Percentiles rank a stretch among this genome's conserved stretches.
phyloP scores from a whole-genome alignment of 2,113 vertebrate genomes.

The Spheniscus mendiculus region DNA sequence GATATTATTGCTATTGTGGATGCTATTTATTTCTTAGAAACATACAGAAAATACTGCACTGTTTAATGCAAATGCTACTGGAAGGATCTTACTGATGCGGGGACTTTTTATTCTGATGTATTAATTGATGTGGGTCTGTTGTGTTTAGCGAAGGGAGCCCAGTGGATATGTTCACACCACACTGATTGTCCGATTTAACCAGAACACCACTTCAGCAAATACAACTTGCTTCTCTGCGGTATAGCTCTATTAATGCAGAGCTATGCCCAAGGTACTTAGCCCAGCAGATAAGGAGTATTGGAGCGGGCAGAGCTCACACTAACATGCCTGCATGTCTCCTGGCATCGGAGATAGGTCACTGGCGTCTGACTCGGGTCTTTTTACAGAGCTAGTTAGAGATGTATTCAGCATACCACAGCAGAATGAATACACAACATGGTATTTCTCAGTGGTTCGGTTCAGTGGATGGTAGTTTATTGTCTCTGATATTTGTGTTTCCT shows the following conservation, averaged over 20 bases:
- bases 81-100: neutral
- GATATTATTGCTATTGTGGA: neutral
- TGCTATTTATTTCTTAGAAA: neutral
- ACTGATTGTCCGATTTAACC: neutral
- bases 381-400: neutral
- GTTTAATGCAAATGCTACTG: neutral
- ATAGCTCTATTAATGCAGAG: neutral
- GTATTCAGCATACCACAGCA: neutral
- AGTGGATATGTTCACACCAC: neutral
- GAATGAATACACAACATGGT: neutral
- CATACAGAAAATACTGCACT: neutral
- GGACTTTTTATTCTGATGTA: neutral
- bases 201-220: neutral
- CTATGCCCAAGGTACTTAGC: neutral
- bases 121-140: neutral
- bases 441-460: neutral
- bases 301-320: neutral
- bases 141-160: neutral
- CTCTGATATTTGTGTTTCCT: constrained; percentile 30
- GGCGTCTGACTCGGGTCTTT: neutral
- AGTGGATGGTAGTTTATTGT: neutral
- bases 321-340: neutral
- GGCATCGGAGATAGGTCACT: neutral
- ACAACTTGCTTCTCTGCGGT: neutral
- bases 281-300: neutral